phyloP scores from a whole-genome alignment of 2,888 invertebrate species.

The Gonocerus acuteangulatus region DNA sequence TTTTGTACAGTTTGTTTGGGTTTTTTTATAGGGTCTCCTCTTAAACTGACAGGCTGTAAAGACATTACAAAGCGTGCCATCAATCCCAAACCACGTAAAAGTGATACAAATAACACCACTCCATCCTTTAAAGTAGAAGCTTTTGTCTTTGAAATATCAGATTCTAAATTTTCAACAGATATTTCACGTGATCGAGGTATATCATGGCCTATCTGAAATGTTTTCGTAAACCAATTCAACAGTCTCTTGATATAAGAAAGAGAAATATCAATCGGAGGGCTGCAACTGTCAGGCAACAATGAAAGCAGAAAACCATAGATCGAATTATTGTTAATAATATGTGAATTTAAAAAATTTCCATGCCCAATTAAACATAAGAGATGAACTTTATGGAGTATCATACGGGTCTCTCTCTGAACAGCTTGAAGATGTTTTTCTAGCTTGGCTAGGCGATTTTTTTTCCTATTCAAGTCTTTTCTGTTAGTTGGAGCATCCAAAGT shows the following conservation, averaged over 20 bases:
- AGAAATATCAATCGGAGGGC: constrained; percentile 65
- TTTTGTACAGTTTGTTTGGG: not conserved
- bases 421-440: not conserved
- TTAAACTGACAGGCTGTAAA: constrained; percentile 66
- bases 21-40: constrained; percentile 45
- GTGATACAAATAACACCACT: constrained; percentile 65
- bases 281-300: constrained; percentile 64
- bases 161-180: constrained; percentile 48
- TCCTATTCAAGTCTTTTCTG: not conserved
- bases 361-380: constrained; percentile 74
- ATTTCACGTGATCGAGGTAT: constrained; percentile 39
- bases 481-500: not conserved
- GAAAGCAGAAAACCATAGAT: constrained; percentile 62
- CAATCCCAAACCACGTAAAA: constrained; percentile 71
- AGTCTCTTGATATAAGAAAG: constrained; percentile 69
- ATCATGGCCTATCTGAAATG: constrained; percentile 45
- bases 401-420: not conserved
- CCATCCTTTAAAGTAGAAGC: constrained; percentile 60
- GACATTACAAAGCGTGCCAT: constrained; percentile 74
- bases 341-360: constrained; percentile 63
- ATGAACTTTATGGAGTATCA: constrained; percentile 69
- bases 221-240: constrained; percentile 64
- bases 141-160: constrained; percentile 55
- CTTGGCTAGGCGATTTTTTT: not conserved
- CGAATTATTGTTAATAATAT: constrained; percentile 56